Evolutionary conservation across 2,888 invertebrate genomes (phyloP).

Genomic region (Papilio elwesi): DNA sequence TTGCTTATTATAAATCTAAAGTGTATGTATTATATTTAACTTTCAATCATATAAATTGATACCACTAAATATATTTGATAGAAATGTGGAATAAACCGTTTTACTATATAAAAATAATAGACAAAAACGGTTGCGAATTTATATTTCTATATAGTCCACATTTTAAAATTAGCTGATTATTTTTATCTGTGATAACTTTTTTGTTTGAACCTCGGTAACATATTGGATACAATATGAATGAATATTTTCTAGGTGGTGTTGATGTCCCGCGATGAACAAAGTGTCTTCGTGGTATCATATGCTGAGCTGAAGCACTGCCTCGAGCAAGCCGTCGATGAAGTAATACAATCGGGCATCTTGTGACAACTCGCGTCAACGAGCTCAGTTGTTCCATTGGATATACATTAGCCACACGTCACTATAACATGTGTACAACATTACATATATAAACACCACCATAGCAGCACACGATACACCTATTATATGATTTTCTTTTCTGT

Average conservation of each 20-base stretch:
- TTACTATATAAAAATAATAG: no score
- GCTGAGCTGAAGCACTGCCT: slow-evolving; percentile 97
- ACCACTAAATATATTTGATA: no score
- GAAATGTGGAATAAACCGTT: no score
- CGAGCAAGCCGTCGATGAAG: slow-evolving; percentile 95
- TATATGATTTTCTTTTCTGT: neutral
- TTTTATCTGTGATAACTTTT: no score
- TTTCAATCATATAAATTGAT: no score
- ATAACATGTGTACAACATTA: slow-evolving; percentile 24
- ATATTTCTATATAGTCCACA: no score
- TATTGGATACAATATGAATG: no score
- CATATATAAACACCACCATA: slow-evolving; percentile 15
- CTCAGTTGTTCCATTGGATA: neutral
- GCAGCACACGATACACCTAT: slow-evolving; percentile 7
- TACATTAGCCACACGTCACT: slow-evolving; percentile 10
- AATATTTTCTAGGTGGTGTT: slow-evolving; percentile 89
- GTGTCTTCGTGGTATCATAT: slow-evolving; percentile 97
- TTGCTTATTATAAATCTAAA: no score
- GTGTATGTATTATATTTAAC: no score
- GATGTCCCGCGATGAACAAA: slow-evolving; percentile 98
- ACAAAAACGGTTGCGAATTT: no score
- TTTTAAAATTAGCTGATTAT: no score
- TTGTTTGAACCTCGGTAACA: no score
- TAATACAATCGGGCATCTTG: slow-evolving; percentile 79
- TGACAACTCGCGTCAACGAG: neutral